Conservation (phyloP, 2,888 invertebrate species). For the Brachyptera risi region DNA sequence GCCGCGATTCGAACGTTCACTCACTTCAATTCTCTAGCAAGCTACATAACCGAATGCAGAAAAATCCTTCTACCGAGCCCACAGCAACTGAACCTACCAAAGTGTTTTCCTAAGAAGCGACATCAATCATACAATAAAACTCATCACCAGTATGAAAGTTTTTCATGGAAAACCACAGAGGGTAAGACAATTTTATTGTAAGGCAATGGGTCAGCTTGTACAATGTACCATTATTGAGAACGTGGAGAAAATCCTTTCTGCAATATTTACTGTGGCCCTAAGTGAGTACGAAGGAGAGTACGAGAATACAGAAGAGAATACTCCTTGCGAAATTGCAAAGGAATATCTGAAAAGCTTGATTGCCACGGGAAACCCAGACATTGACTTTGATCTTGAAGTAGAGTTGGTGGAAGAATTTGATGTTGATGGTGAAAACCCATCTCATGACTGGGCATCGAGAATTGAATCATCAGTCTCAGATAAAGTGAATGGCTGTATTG, state of each 20-base stretch:
- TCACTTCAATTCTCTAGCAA: neutral
- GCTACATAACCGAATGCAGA: neutral
- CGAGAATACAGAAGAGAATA: neutral
- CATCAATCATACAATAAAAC: neutral
- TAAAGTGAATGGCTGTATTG: conserved; percentile 17
- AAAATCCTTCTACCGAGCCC: neutral
- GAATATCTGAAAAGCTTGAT: conserved; percentile 7
- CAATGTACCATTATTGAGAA: neutral
- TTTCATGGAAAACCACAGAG: neutral
- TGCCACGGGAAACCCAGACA: conserved; percentile 21
- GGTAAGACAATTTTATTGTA: conserved; percentile 5
- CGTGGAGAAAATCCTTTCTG: neutral
- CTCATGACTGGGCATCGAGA: conserved; percentile 5
- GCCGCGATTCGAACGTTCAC: conserved; percentile 3
- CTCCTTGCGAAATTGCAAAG: neutral
- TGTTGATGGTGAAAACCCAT: too few relatives aligned
- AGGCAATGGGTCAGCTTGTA: neutral
- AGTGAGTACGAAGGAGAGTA: conserved; percentile 3
- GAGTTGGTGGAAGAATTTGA: too few relatives aligned
- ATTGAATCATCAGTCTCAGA: conserved; percentile 7
- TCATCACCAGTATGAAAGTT: neutral
- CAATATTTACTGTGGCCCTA: neutral
- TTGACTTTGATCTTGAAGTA: neutral
- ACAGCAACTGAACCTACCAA: neutral
- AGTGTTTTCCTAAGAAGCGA: neutral